Evolutionary conservation across 2,113 vertebrate genomes (phyloP), one percentile per base, ranked within the genome.

Genomic region (Rhynchomys soricoides): DNA sequence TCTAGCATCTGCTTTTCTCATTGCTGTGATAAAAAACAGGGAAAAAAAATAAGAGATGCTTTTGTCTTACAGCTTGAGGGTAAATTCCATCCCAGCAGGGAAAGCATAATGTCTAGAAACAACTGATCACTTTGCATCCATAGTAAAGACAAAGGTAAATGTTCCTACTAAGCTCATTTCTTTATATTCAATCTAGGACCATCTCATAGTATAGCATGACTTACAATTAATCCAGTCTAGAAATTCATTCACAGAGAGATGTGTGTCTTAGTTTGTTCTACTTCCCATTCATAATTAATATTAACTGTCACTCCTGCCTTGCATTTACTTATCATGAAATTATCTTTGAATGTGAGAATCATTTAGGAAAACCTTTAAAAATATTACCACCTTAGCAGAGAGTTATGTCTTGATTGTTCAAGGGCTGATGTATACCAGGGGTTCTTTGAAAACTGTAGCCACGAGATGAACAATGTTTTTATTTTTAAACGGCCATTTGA

Each of bases 341-440:
- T 62, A 62, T 83, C 10, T 85, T 66, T 92, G 26, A 57, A 45
- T 17, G 31, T 34, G 8, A 74, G 3, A 88, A 83, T 8, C 16
- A 85, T 79, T 43, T 50, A 83, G 17, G 12, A 82, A 52, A 59
- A 77, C 37, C 15, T 89, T 77, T 73, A 93, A 77, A 9, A n/a
- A 5, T 90, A 34, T 52, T 95, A 77, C 43, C 26, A 73, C 24
- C 93, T 95, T 96, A n/a, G 31, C 2, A 94, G 34, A 77, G 82
- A 70, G 75, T 45, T 87, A 86, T 40, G 59, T 64, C 10, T 34
- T 68, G 66, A 34, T 34, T 68, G 66, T 68, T 68, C 66, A 68
- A 68, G 26, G 66, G 31, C 31, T 68, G 66, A 68, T 68, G 66
- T 34, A 34, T 68, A 68, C 13, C 29, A 68, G 10, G 31, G 12